Evolutionary conservation across 1,140 invertebrate species (phyloP).

Genomic region (Tetranychus urticae): DNA sequence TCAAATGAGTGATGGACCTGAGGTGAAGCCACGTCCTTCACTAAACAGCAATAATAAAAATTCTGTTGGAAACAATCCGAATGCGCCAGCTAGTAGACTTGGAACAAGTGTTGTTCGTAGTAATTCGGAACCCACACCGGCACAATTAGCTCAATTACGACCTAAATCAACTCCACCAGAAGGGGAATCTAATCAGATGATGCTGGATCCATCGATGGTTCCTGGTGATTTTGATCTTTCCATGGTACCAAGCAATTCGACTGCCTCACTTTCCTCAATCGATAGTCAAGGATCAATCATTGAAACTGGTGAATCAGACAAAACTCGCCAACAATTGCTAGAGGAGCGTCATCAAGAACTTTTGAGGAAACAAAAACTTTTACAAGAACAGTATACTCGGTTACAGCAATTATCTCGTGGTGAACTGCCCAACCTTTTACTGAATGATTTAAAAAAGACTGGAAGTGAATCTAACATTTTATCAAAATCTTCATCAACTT

Average conservation of each 20-base stretch:
- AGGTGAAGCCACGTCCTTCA: background rate
- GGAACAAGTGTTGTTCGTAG: background rate
- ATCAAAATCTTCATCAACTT: slow-evolving; percentile 35
- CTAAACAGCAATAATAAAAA: background rate
- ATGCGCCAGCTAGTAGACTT: background rate
- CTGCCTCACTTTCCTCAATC: slow-evolving; percentile 2
- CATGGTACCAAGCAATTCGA: background rate
- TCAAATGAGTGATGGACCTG: background rate
- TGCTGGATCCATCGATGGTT: too few species aligned
- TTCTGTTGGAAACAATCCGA: too few species aligned
- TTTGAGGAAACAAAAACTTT: slow-evolving; percentile 50
- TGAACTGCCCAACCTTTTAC: slow-evolving; percentile 28
- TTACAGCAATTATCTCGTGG: slow-evolving; percentile 57
- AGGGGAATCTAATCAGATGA: background rate
- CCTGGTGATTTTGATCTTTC: background rate
- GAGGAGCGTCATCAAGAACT: slow-evolving; percentile 64
- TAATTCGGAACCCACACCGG: slow-evolving; percentile 7
- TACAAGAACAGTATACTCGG: slow-evolving; percentile 66
- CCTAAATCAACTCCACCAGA: slow-evolving; percentile 5
- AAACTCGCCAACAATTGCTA: slow-evolving; percentile 38
- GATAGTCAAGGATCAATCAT: slow-evolving; percentile 4
- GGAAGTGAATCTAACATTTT: slow-evolving; percentile 66
- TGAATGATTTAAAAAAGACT: slow-evolving; percentile 45
- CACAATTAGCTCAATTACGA: background rate
- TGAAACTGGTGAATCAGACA: slow-evolving; percentile 2